Conservation (phyloP, 1,140 invertebrate genomes). For the Steinernema feltiae region DNA sequence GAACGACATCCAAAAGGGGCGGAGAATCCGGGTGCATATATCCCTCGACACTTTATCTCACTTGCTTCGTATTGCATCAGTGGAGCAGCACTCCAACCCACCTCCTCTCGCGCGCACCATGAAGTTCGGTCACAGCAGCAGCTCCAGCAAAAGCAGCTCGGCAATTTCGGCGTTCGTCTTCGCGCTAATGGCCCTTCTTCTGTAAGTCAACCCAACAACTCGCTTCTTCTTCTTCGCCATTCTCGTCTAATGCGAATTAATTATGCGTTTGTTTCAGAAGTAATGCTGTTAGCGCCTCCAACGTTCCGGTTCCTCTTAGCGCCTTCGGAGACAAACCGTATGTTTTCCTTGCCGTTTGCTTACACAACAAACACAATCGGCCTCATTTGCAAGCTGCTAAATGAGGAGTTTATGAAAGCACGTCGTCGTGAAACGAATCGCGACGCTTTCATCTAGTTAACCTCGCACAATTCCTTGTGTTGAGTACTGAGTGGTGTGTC, state of each 20-base stretch:
- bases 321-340: conserved; percentile 2
- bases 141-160: neutral
- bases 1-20: conserved; percentile 5
- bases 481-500: too few relatives aligned
- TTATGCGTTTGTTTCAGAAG: neutral
- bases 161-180: neutral
- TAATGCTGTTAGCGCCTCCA: neutral
- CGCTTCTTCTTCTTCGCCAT: neutral
- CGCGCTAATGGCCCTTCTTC: conserved; percentile 1
- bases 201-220: neutral
- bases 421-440: too few relatives aligned
- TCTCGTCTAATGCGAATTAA: neutral
- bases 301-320: neutral
- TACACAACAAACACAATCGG: neutral
- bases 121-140: neutral
- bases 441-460: too few relatives aligned
- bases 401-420: too few relatives aligned
- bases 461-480: too few relatives aligned
- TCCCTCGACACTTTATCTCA: conserved; percentile 13
- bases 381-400: neutral
- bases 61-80: conserved; percentile 12
- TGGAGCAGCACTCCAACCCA: neutral
- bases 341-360: neutral
- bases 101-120: neutral
- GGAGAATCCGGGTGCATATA: conserved; percentile 6